A percentile compares a stretch with the other conserved stretches of the same genome.
These are phyloP conservation scores for Chirona hameri DNA, from an alignment of 2,888 invertebrate species.

Conservation along the genomic window DNA sequence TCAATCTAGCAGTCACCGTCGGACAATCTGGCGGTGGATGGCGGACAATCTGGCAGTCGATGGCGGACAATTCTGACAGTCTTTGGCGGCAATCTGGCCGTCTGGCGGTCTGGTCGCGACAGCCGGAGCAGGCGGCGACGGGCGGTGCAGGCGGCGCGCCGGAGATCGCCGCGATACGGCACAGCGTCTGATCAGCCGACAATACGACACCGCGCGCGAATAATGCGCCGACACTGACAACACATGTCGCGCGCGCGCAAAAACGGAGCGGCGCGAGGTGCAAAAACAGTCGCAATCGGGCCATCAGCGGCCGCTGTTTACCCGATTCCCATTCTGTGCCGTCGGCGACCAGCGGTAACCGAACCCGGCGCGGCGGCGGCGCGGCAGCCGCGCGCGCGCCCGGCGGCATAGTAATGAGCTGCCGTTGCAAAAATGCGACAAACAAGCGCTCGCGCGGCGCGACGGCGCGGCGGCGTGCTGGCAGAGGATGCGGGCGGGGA, in stretches of 20 bases:
- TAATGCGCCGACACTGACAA: constrained; percentile 22
- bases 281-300: background rate
- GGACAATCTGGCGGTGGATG: no score
- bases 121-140: background rate
- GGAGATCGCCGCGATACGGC: constrained; percentile 2
- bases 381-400: background rate
- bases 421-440: constrained; percentile 23
- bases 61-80: no score
- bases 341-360: background rate
- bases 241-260: background rate
- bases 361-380: background rate
- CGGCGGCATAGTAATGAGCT: background rate
- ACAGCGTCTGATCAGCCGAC: background rate
- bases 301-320: constrained; percentile 14
- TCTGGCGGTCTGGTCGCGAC: background rate
- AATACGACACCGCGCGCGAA: background rate
- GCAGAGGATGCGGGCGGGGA: background rate
- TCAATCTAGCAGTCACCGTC: no score
- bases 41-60: no score
- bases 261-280: background rate
- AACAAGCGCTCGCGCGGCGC: background rate
- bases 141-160: background rate
- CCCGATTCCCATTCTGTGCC: background rate
- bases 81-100: no score
- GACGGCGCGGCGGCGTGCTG: background rate